Base-by-base conservation (phyloP, 2,113 vertebrate species). In the Cygnus buccinator region DNA sequence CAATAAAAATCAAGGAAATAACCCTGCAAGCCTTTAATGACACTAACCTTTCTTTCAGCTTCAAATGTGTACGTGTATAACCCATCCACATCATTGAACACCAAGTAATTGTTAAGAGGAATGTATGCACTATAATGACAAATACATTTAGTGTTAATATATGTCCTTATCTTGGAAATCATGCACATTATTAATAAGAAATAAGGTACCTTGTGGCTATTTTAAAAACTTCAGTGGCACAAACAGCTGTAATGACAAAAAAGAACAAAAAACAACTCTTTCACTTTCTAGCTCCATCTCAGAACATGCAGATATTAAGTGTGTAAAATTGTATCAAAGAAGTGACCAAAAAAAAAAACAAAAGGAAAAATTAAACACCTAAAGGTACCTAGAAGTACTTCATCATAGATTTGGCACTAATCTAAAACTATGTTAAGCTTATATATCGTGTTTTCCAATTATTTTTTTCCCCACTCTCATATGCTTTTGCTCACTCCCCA, bases 141-240 rank as follows among this genome's bases (percentile, higher is more conserved):
- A 92, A 95, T 33, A 78, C 3, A 3, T 77, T 83, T 81, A 67
- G 76, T 26, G 37, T 81, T 94, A 90, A 91, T 44, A 71, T 59
- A 85, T 44, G 7, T 11, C 31, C 73, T 13, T 65, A 71, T 61
- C 13, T 35, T 81, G 59, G 73, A 94, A 97, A 84, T 35, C 7
- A 68, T 9, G 16, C 39, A 55, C 22, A 63, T 87, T 57, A 90
- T 77, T 70, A 91, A 63, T 52, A 96, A 97, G 75, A 86, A 95
- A 93, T n/a, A 3, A 76, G 97, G 97, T 97, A 99, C 99, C 98
- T 99, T 96, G 99, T 99, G 65, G 99, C 99, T 97, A 99, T 99
- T 98, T 99, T 99, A 98, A 99, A 99, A 96, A 99, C 99, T 96
- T 99, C 99, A 23, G 98, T 98, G 95, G 99, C 98, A 5, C 99